Conservation (phyloP, 1,140 invertebrate genomes). For the Anadara kagoshimensis region DNA sequence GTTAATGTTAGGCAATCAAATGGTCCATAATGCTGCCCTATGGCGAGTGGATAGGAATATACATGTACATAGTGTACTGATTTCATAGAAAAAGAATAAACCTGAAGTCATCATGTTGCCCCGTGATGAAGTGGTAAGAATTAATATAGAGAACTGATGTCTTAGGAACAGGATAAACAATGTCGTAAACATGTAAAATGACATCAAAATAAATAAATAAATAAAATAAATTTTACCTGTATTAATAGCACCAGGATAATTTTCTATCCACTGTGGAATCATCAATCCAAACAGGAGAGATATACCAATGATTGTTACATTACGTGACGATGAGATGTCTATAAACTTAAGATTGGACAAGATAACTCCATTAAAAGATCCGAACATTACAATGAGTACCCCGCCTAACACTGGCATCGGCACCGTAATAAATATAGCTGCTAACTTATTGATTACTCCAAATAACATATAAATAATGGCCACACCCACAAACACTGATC, state of each 20-base stretch:
- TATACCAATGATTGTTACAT: conserved; percentile 90
- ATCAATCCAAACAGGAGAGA: conserved; percentile 89
- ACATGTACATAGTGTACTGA: too few relatives aligned
- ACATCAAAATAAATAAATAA: not conserved
- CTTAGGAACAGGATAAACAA: too few relatives aligned
- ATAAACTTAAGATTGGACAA: conserved; percentile 87
- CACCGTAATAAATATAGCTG: conserved; percentile 89
- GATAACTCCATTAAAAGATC: conserved; percentile 51
- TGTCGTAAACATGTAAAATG: too few relatives aligned
- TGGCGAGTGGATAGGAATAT: too few relatives aligned
- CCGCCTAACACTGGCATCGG: conserved; percentile 90
- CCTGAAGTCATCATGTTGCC: not conserved
- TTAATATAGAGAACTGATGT: not conserved
- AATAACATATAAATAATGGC: conserved; percentile 82
- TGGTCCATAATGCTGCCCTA: too few relatives aligned
- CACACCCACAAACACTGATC: conserved; percentile 79
- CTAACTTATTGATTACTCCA: conserved; percentile 84
- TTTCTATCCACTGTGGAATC: conserved; percentile 81
- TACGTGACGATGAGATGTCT: conserved; percentile 86
- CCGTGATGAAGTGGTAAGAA: not conserved
- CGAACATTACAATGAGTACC: conserved; percentile 90
- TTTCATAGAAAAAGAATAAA: not conserved
- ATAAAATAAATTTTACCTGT: conserved; percentile 78
- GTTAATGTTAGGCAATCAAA: too few relatives aligned
- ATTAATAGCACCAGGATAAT: conserved; percentile 79